A percentile compares a stretch with the other conserved stretches of the same genome.
These are phyloP conservation scores for Dugesia japonica DNA, from an alignment of 2,888 invertebrate genomes.

Conservation along the genomic window DNA sequence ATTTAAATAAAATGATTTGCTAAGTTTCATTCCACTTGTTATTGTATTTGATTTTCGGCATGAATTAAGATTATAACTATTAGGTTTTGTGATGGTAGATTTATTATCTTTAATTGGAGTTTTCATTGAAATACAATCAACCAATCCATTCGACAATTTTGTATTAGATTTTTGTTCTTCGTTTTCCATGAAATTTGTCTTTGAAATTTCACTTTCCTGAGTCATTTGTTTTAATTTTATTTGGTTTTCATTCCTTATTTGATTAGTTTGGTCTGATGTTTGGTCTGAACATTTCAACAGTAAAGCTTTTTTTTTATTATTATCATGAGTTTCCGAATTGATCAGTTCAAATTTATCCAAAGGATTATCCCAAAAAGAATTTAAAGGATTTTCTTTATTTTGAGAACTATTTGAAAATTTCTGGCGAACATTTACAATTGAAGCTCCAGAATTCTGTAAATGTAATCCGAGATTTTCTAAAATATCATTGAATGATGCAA, in stretches of 20 bases:
- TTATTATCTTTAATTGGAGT: background rate
- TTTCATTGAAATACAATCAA: background rate
- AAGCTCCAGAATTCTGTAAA: background rate
- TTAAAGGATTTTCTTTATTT: background rate
- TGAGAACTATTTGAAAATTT: background rate
- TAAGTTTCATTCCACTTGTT: background rate
- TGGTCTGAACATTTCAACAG: background rate
- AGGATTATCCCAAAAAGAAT: conserved; percentile 9
- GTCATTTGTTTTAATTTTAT: background rate
- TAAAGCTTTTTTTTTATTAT: background rate
- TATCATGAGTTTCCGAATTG: background rate
- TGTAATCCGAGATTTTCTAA: background rate
- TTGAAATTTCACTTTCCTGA: background rate
- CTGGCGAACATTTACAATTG: background rate
- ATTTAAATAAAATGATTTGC: conserved; percentile 6
- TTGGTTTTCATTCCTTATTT: background rate
- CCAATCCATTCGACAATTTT: background rate
- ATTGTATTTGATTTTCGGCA: background rate
- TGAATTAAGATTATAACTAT: background rate
- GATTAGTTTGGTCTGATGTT: background rate
- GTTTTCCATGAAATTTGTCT: background rate
- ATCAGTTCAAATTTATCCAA: background rate
- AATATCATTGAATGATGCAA: background rate
- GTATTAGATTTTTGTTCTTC: background rate
- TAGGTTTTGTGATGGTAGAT: background rate